A percentile compares a stretch with the other conserved stretches of the same genome.
These are phyloP conservation scores for Bactericera cockerelli DNA, from an alignment of 1,140 invertebrate genomes.

Conservation along the genomic window DNA sequence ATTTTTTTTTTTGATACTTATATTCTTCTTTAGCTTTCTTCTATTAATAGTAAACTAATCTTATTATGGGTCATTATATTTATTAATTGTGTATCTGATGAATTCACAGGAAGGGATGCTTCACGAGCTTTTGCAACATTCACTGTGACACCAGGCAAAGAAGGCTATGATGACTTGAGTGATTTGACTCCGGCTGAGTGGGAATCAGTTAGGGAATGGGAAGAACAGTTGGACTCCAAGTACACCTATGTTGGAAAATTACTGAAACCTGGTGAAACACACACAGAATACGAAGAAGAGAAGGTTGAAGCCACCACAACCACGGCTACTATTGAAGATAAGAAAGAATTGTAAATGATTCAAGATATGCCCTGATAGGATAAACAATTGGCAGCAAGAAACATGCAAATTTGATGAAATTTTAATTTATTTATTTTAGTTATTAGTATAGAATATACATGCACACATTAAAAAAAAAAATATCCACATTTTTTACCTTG, in stretches of 20 bases:
- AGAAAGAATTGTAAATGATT: slow-evolving; percentile 6
- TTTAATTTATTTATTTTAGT: too few species aligned
- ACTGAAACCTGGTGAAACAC: slow-evolving; percentile 78
- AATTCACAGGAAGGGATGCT: slow-evolving; percentile 63
- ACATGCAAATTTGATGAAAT: too few species aligned
- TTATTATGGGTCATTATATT: too few species aligned
- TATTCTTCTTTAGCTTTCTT: too few species aligned
- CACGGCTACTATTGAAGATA: slow-evolving; percentile 23
- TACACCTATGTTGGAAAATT: slow-evolving; percentile 85
- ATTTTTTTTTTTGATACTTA: too few species aligned
- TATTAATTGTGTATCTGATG: too few species aligned
- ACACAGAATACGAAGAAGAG: slow-evolving; percentile 83
- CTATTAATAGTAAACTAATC: too few species aligned
- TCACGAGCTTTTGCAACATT: slow-evolving; percentile 88
- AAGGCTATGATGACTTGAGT: slow-evolving; percentile 89
- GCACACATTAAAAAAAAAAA: too few species aligned
- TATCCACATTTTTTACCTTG: too few species aligned
- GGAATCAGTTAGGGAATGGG: slow-evolving; percentile 86
- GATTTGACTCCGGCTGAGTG: slow-evolving; percentile 76
- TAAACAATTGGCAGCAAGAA: too few species aligned
- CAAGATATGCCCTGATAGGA: too few species aligned
- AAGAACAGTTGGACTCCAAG: slow-evolving; percentile 90
- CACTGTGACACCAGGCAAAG: slow-evolving; percentile 62
- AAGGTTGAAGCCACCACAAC: slow-evolving; percentile 49
- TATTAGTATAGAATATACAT: too few species aligned